Conservation (phyloP, 92 coral and sea anemone species). For the Phenganax stokvisi region DNA sequence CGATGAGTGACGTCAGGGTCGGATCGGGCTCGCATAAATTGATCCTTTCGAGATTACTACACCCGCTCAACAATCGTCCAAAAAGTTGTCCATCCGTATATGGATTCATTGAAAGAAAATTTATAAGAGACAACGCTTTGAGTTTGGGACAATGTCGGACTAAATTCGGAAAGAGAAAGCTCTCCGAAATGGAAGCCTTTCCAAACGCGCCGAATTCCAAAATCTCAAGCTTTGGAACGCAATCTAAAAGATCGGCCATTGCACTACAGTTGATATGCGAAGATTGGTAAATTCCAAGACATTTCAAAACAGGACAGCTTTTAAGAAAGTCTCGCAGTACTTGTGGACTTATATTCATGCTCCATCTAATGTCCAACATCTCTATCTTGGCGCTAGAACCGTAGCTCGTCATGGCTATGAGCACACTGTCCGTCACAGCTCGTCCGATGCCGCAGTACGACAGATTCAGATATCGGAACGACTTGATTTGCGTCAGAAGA, state of each 20-base stretch:
- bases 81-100: constrained; percentile 73
- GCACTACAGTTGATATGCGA: constrained; percentile 89
- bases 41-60: constrained; percentile 61
- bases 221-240: constrained; percentile 74
- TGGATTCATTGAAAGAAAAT: constrained; percentile 80
- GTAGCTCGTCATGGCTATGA: constrained; percentile 76
- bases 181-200: constrained; percentile 92
- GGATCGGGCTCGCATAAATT: constrained; percentile 96
- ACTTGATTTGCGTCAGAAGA: constrained; percentile 66
- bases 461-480: constrained; percentile 73
- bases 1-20: constrained; percentile 69
- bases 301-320: constrained; percentile 67
- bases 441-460: constrained; percentile 99
- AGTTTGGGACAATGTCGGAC: constrained; percentile 75
- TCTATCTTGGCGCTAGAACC: constrained; percentile 70
- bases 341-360: constrained; percentile 86
- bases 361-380: constrained; percentile 98
- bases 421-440: constrained; percentile 91
- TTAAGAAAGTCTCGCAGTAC: constrained; percentile 73
- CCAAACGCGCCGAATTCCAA: constrained; percentile 98
- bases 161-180: constrained; percentile 83
- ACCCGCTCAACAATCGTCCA: constrained; percentile 72
- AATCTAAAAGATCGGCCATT: constrained; percentile 85
- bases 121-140: constrained; percentile 74
- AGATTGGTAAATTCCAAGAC: constrained; percentile 93